A percentile compares a stretch with the other conserved stretches of the same genome.
Evolutionary conservation across 2,797 vertebrate genomes (phyloP).

Genomic region (Muraenolepis orangiensis): DNA sequence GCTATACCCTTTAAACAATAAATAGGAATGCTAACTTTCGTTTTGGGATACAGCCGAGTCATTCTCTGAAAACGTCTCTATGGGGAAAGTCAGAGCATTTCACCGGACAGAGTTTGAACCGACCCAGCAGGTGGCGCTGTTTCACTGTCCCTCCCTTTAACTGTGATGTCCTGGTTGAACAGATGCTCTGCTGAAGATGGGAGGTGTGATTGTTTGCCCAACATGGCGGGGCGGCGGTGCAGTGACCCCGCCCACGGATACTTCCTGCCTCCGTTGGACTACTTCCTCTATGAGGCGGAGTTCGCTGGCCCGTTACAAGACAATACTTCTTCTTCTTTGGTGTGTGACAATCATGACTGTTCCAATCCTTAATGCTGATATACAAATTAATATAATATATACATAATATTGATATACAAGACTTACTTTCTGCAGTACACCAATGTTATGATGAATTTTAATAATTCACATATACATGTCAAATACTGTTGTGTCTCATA

Average conservation of each 20-base stretch:
- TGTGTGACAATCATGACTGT: constrained; percentile 47
- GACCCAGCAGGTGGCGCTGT: not conserved
- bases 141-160: not conserved
- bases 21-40: not conserved
- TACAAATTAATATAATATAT: no score
- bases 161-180: not conserved
- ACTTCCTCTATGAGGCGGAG: constrained; percentile 87
- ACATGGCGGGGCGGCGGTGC: constrained; percentile 76
- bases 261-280: constrained; percentile 82
- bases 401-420: not conserved
- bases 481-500: not conserved
- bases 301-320: constrained; percentile 63
- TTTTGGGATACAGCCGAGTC: not conserved
- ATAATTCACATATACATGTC: not conserved
- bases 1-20: not conserved
- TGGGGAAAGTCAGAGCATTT: not conserved
- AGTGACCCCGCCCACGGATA: constrained; percentile 74
- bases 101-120: not conserved
- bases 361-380: not conserved
- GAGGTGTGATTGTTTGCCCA: constrained; percentile 80
- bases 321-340: constrained; percentile 64
- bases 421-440: not conserved
- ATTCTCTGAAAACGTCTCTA: not conserved
- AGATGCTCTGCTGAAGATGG: constrained; percentile 77
- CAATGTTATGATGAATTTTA: not conserved